Evolutionary conservation across 2,888 invertebrate species (phyloP).

Genomic region (Geotrupes spiniger): DNA sequence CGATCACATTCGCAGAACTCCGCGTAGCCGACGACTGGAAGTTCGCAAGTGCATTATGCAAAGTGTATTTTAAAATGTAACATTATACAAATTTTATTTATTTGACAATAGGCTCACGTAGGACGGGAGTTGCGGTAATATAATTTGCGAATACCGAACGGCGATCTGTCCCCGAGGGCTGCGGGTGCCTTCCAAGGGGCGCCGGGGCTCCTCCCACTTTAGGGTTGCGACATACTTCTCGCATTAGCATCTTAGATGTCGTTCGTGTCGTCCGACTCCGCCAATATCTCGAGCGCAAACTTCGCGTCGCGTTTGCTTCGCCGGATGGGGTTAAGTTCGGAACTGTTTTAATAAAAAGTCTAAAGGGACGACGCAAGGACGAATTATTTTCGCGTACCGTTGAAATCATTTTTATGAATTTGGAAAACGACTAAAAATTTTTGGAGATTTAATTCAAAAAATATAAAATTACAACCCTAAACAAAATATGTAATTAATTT

Average conservation of each 20-base stretch:
- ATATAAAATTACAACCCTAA: too few species aligned
- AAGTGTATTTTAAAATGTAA: slow-evolving; percentile 52
- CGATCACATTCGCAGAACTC: slow-evolving; percentile 20
- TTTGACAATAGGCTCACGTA: slow-evolving; percentile 54
- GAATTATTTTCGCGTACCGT: too few species aligned
- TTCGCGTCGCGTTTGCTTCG: neutral
- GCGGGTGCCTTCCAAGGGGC: slow-evolving; percentile 25
- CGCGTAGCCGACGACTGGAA: slow-evolving; percentile 19
- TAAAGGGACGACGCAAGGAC: too few species aligned
- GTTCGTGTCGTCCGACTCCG: slow-evolving; percentile 22
- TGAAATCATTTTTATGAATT: too few species aligned
- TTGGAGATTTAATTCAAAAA: too few species aligned
- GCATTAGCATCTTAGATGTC: slow-evolving; percentile 43
- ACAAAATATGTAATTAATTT: too few species aligned
- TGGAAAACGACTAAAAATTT: too few species aligned
- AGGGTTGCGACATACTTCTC: slow-evolving; percentile 31
- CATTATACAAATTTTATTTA: slow-evolving; percentile 53
- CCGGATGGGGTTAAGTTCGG: too few species aligned
- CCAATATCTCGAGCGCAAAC: slow-evolving; percentile 1
- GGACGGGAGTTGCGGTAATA: slow-evolving; percentile 48
- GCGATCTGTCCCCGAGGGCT: slow-evolving; percentile 47
- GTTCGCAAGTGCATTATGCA: slow-evolving; percentile 46
- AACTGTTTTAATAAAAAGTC: too few species aligned
- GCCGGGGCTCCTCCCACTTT: slow-evolving; percentile 5
- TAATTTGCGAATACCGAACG: slow-evolving; percentile 51